Conservation (phyloP, 2,113 vertebrate species). For the Eclectus roratus region DNA sequence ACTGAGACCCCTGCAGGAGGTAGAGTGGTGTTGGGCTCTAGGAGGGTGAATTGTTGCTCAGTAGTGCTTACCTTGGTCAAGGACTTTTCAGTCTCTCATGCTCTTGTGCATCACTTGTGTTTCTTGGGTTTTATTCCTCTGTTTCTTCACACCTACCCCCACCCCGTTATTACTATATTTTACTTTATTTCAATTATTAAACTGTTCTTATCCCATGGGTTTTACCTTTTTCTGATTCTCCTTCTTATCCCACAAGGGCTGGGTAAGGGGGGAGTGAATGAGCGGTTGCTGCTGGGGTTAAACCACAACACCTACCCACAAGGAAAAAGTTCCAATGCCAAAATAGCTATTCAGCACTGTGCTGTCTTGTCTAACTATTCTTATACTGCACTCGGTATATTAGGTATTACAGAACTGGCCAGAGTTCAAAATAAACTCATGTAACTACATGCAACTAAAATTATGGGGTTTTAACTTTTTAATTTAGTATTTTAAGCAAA, state of each 20-base stretch:
- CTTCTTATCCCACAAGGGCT: background rate
- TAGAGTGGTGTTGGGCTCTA: background rate
- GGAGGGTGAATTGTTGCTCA: background rate
- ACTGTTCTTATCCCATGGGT: background rate
- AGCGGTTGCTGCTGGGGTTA: background rate
- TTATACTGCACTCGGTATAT: background rate
- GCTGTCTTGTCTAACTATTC: slow-evolving; percentile 8
- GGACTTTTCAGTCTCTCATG: background rate
- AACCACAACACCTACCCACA: background rate
- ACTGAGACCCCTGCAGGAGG: background rate
- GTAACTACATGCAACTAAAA: slow-evolving; percentile 31
- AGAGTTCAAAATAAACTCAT: slow-evolving; percentile 31
- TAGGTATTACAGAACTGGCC: background rate
- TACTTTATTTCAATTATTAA: background rate
- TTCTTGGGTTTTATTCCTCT: background rate
- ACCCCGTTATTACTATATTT: background rate
- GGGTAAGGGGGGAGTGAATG: background rate
- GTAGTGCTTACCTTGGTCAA: background rate
- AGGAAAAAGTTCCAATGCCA: background rate
- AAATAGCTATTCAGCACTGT: background rate
- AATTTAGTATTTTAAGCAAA: slow-evolving; percentile 29
- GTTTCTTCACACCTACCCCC: background rate
- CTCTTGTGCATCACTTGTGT: background rate
- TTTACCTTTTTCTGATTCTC: background rate
- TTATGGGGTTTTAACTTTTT: background rate